phyloP scores from a whole-genome alignment of 53 echinoderm and acorn worm species.

The Patiria pectinifera region DNA sequence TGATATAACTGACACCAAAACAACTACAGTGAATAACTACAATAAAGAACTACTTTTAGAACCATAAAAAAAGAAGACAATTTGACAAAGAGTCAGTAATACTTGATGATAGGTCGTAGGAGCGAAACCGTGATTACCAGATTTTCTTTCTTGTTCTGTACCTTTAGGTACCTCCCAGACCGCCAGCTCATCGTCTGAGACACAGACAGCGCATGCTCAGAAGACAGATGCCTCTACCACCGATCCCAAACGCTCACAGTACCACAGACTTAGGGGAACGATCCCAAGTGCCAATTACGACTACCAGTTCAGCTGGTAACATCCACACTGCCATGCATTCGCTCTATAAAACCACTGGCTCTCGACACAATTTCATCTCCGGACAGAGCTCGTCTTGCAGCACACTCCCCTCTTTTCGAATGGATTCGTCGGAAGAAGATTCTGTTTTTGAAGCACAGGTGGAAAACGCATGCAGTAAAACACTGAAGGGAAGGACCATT shows the following conservation, averaged over 20 bases:
- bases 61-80: no score
- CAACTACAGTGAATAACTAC: no score
- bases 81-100: no score
- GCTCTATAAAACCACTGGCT: slow-evolving; percentile 24
- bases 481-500: not conserved
- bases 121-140: not conserved
- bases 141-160: not conserved
- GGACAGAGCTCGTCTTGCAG: slow-evolving; percentile 32
- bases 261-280: not conserved
- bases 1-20: no score
- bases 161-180: slow-evolving; percentile 42
- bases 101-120: not conserved
- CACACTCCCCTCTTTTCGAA: slow-evolving; percentile 45
- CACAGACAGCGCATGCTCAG: slow-evolving; percentile 46
- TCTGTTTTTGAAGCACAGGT: slow-evolving; percentile 42
- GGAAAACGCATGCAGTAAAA: not conserved
- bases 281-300: not conserved
- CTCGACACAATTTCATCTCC: slow-evolving; percentile 17
- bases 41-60: no score
- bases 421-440: slow-evolving; percentile 53
- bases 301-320: slow-evolving; percentile 17
- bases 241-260: slow-evolving; percentile 34
- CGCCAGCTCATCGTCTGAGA: slow-evolving; percentile 27
- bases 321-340: slow-evolving; percentile 24
- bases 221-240: slow-evolving; percentile 45